phyloP scores from a whole-genome alignment of 2,888 invertebrate species.

The Sarcophaga rosellei region DNA sequence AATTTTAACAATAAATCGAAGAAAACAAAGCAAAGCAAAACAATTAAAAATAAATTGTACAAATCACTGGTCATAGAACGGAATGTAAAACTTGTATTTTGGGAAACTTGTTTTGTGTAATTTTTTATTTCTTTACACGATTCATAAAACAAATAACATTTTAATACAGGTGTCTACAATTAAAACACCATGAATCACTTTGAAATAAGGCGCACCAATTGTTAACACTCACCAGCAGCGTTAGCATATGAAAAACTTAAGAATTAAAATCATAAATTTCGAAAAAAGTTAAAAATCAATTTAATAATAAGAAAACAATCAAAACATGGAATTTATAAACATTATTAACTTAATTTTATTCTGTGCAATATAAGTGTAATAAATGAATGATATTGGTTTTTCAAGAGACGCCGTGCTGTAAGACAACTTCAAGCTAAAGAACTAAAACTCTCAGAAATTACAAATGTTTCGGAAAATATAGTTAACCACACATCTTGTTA shows the following conservation, averaged over 20 bases:
- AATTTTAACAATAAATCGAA: neutral
- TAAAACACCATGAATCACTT: conserved; percentile 46
- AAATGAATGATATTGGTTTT: conserved; percentile 29
- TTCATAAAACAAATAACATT: conserved; percentile 21
- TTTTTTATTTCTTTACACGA: neutral
- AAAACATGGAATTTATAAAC: conserved; percentile 12
- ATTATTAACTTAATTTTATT: conserved; percentile 18
- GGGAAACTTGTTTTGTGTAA: conserved; percentile 23
- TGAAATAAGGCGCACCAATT: conserved; percentile 16
- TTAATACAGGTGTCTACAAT: conserved; percentile 57
- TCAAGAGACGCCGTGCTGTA: neutral
- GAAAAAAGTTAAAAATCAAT: neutral
- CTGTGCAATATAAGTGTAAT: conserved; percentile 1
- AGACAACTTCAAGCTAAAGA: too few relatives aligned
- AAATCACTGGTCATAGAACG: conserved; percentile 21
- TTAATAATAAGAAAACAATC: conserved; percentile 4
- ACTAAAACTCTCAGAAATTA: too few relatives aligned
- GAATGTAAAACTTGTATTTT: conserved; percentile 14
- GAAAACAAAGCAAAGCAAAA: neutral
- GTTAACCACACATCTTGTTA: too few relatives aligned
- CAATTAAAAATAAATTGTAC: neutral
- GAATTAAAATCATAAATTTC: conserved; percentile 25
- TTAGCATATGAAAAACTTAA: neutral
- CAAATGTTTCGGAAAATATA: too few relatives aligned
- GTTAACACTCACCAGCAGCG: neutral